Evolutionary conservation across 2,888 invertebrate species (phyloP), one percentile per base, ranked within the genome.

Genomic region (Meta bourneti): DNA sequence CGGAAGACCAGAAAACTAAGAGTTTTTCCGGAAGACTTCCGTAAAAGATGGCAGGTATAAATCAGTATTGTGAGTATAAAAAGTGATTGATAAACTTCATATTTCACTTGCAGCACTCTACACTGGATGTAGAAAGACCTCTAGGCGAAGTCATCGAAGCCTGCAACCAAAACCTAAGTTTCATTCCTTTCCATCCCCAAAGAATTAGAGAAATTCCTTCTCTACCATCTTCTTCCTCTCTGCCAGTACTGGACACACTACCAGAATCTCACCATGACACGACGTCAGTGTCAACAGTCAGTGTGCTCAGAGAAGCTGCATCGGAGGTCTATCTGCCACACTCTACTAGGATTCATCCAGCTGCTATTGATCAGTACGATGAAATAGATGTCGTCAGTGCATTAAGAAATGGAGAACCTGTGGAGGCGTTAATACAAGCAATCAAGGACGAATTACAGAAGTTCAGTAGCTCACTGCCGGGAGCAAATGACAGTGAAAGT

Each of bases 391-490:
- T 89, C 16, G 90, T 90, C 11, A 87, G 80, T 13, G 82, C 89
- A 0, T 34, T 93, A 11, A 78, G 86, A 20, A 87, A 82, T n/a
- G 84, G 87, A 2, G 91, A 93, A 71, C 91, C 91, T 1, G 91
- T 90, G 2, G 84, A 78, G n/a, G 83, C 86, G n/a, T 61, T 93
- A 9, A 89, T 93, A 7, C 85, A 87, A 19, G 93, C 91, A 20
- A 93, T 93, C 78, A 91, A 88, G 34, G 93, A 93, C 7, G 93
- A 93, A 83, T 52, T 93, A 11, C 83, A 89, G 69, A 93, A 82
- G 48, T 93, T 93, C 51, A 91, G 82, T 20, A 85, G 89, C 19
- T 91, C 93, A 0, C 51, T 91, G n/a, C 88, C 89, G 7, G 78
- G 84, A 72, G 20, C 75, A 16, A 81, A 75, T 19, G 70, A 80